Conservation (phyloP, 1,140 invertebrate genomes). For the Limonius californicus region DNA sequence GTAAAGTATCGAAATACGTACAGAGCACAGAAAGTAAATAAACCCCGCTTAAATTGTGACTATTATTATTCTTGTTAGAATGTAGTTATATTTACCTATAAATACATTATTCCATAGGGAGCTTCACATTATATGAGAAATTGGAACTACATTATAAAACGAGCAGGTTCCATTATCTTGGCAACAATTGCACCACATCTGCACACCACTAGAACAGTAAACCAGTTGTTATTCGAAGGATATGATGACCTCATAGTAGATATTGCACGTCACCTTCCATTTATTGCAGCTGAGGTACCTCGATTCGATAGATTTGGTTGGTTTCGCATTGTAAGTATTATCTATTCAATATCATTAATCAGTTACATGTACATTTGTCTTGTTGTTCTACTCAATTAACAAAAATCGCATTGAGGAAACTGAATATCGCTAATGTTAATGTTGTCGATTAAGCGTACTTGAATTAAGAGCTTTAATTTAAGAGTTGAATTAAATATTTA, state of each 20-base stretch:
- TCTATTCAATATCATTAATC: too few species aligned
- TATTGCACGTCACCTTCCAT: background rate
- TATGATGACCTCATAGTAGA: background rate
- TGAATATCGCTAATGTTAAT: too few species aligned
- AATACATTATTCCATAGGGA: background rate
- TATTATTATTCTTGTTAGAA: too few species aligned
- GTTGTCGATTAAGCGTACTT: too few species aligned
- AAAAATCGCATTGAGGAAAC: too few species aligned
- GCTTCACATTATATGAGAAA: background rate
- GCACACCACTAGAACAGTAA: background rate
- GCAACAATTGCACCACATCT: background rate
- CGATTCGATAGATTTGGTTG: background rate
- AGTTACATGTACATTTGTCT: background rate
- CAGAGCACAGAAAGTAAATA: too few species aligned
- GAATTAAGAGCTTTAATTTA: too few species aligned
- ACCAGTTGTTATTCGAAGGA: background rate
- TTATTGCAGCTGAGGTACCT: background rate
- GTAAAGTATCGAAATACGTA: too few species aligned
- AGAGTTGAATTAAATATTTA: too few species aligned
- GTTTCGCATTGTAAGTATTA: background rate
- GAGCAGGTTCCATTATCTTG: background rate
- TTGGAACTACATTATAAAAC: background rate
- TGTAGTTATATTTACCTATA: too few species aligned
- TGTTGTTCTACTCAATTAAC: too few species aligned
- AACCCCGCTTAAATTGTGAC: too few species aligned